These are phyloP conservation scores for Boulengeromyrus knoepffleri DNA, from an alignment of 2,113 vertebrate genomes.

Conservation along the genomic window DNA sequence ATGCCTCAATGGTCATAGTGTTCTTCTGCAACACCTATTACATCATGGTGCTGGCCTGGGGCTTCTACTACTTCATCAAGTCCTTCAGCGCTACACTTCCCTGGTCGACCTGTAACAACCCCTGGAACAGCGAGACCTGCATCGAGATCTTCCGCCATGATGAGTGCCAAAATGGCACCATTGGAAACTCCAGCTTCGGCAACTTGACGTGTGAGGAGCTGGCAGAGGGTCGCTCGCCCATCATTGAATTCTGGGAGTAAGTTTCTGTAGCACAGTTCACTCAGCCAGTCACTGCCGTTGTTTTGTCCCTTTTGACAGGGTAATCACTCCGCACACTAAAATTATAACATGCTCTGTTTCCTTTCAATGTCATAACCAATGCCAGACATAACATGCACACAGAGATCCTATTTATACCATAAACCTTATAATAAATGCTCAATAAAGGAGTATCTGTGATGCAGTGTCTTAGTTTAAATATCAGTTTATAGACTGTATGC, in stretches of 20 bases:
- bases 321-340: neutral
- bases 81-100: conserved; percentile 62
- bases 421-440: neutral
- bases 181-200: conserved; percentile 44
- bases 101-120: conserved; percentile 66
- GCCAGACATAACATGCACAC: neutral
- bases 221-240: conserved; percentile 49
- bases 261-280: conserved; percentile 30
- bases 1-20: conserved; percentile 71
- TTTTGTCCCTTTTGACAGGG: neutral
- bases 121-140: conserved; percentile 65
- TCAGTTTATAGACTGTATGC: neutral
- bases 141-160: conserved; percentile 56
- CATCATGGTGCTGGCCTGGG: conserved; percentile 79
- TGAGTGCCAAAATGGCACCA: conserved; percentile 52
- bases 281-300: neutral
- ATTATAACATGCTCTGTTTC: neutral
- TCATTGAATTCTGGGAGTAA: conserved; percentile 75
- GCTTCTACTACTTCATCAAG: conserved; percentile 70
- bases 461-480: neutral
- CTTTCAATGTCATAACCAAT: neutral
- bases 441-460: neutral
- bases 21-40: conserved; percentile 78
- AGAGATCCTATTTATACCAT: neutral
- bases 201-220: conserved; percentile 61